A percentile compares a stretch with the other conserved stretches of the same genome.
phyloP scores from a whole-genome alignment of 2,888 invertebrate genomes.

The Pammene fasciana region DNA sequence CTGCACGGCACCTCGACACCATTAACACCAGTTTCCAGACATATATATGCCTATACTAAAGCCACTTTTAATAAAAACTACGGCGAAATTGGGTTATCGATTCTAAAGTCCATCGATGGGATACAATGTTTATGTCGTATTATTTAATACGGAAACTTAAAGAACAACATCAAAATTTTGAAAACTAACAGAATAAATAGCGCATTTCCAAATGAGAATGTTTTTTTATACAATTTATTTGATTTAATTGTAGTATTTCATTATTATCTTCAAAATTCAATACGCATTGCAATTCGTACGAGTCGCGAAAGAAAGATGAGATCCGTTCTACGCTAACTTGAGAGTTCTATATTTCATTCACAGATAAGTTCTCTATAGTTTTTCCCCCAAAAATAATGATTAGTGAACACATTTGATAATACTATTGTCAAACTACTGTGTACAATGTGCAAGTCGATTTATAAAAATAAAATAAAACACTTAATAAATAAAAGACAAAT shows the following conservation, averaged over 20 bases:
- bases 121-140: conserved; percentile 35
- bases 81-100: conserved; percentile 70
- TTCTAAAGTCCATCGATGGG: conserved; percentile 71
- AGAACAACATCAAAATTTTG: conserved; percentile 18
- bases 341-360: background rate
- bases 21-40: conserved; percentile 45
- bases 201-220: background rate
- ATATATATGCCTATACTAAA: conserved; percentile 41
- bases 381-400: no score
- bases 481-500: no score
- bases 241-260: conserved; percentile 28
- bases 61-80: conserved; percentile 42
- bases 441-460: no score
- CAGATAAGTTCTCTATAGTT: no score
- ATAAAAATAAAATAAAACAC: no score
- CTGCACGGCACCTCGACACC: conserved; percentile 42
- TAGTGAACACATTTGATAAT: no score
- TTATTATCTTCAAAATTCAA: conserved; percentile 25
- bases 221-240: conserved; percentile 22
- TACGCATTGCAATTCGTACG: conserved; percentile 21
- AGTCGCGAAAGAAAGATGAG: conserved; percentile 31
- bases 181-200: conserved; percentile 14
- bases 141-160: conserved; percentile 20
- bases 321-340: conserved; percentile 24
- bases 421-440: no score